phyloP scores from a whole-genome alignment of 2,113 vertebrate species.

The Rhinolophus sinicus region DNA sequence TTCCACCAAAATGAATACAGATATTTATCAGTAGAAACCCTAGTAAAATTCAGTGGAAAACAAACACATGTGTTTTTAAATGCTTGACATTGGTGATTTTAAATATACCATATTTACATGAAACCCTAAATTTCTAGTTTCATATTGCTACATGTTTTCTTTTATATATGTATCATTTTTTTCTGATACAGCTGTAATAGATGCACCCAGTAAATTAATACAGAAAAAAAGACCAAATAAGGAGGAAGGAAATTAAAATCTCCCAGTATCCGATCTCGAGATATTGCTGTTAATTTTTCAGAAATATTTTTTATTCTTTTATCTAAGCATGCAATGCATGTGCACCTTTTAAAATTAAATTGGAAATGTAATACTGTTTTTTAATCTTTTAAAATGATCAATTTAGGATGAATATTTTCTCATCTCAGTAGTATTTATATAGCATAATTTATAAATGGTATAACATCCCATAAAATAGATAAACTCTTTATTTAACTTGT shows the following conservation, averaged over 20 bases:
- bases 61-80: background rate
- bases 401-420: background rate
- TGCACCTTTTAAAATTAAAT: background rate
- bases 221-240: background rate
- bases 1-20: background rate
- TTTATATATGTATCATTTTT: background rate
- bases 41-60: background rate
- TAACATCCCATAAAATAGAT: background rate
- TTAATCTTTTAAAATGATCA: background rate
- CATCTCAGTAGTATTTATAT: background rate
- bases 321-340: background rate
- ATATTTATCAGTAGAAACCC: background rate
- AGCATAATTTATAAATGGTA: background rate
- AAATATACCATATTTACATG: background rate
- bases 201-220: background rate
- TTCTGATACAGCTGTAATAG: background rate
- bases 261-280: background rate
- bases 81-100: background rate
- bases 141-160: background rate
- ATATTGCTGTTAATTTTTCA: background rate
- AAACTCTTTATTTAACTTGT: background rate
- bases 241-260: slow-evolving; percentile 1
- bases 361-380: background rate
- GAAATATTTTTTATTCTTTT: background rate
- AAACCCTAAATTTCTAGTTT: background rate